Base-by-base conservation (phyloP, 2,888 invertebrate species). In the Agrilus cyanescens region DNA sequence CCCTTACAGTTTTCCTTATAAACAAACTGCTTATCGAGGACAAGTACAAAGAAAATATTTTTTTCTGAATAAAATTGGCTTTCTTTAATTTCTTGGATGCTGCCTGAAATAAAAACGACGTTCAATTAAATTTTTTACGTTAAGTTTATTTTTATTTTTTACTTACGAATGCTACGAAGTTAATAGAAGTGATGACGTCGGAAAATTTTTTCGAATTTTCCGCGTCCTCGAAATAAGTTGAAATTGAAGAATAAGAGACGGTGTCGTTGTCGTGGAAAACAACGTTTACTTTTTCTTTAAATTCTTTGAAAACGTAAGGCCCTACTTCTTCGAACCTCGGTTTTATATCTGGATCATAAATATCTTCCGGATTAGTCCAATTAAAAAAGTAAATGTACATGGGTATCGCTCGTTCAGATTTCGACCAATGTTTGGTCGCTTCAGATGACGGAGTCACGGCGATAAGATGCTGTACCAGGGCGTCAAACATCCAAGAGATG, bases 131-230 rank as follows among this genome's bases (percentile, higher is more conserved):
- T 12, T 13, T 32, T 13, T 4, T 32, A 32, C 32, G 4, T 32
- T 4, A 32, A 32, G 10, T 13, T 13, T 8, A 32, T 6, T 13
- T 13, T 3, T 32, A 33, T 33, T 14, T 30, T 30, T 30, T 15
- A 62, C 81, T 76, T 60, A 90, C 90, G 69, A 85, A 73, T 40
- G 85, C 81, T 10, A 89, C 80, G 3, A 80, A 75, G 62, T 91
- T 90, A 1, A 89, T 65, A 1, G 81, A 83, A 1, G 77, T 79
- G 49, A 90, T 72, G 38, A 71, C 67, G 57, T 89, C 88, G 14
- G 70, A 63, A 12, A 85, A 67, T n/a, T 70, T 70, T 0, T 85
- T 85, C 57, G 83, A 84, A 53, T 69, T 67, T 18, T 74, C 70
- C 4, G 70, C 70, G 51, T 82, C 80, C 57, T 82, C 89, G 57